A percentile compares a stretch with the other conserved stretches of the same genome.
Evolutionary conservation across 2,888 invertebrate genomes (phyloP).

Genomic region (Liopterus haemorrhoidalis): DNA sequence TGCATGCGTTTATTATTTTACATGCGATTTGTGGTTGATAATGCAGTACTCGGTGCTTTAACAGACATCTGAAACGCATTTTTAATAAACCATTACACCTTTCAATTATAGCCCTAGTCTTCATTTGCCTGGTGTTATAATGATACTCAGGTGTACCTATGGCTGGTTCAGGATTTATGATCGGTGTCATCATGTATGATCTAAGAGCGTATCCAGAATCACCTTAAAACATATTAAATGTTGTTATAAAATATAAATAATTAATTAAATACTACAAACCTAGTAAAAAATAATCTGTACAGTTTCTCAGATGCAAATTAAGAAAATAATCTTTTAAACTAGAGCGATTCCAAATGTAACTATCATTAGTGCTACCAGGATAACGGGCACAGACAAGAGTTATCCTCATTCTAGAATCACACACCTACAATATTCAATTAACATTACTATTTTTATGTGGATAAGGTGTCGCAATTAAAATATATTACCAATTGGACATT

Average conservation of each 20-base stretch:
- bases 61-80: constrained; percentile 28
- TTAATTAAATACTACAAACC: too few species aligned
- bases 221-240: too few species aligned
- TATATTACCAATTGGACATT: constrained; percentile 27
- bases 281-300: constrained; percentile 7
- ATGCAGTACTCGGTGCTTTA: constrained; percentile 29
- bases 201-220: constrained; percentile 26
- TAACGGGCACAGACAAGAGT: constrained; percentile 7
- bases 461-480: too few species aligned
- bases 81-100: constrained; percentile 28
- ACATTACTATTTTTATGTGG: background rate
- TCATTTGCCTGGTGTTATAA: constrained; percentile 23
- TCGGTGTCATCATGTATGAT: constrained; percentile 23
- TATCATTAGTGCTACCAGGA: constrained; percentile 12
- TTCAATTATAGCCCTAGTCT: constrained; percentile 24
- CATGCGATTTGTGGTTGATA: constrained; percentile 25
- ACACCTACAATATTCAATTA: constrained; percentile 21
- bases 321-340: background rate
- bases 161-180: constrained; percentile 12
- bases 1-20: constrained; percentile 28
- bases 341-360: constrained; percentile 8
- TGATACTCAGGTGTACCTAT: constrained; percentile 14
- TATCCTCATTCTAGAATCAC: constrained; percentile 24
- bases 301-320: background rate
- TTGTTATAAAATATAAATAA: too few species aligned